Evolutionary conservation across 2,797 vertebrate genomes (phyloP).

Genomic region (Sebastes cheni): DNA sequence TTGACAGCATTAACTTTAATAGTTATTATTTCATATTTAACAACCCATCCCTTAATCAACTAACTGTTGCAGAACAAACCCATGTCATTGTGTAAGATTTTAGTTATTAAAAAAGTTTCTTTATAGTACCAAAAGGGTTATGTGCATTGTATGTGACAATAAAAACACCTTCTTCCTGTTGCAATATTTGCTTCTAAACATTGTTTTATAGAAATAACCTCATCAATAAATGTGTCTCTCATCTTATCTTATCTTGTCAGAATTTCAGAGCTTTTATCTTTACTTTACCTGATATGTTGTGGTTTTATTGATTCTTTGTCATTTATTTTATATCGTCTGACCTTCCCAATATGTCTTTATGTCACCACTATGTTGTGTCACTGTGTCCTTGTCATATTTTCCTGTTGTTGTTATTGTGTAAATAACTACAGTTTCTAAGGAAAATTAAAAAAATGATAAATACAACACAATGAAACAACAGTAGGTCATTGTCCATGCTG

Average conservation of each 20-base stretch:
- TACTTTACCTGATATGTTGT: background rate
- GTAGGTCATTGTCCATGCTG: background rate
- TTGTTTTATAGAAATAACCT: no score
- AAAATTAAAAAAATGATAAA: background rate
- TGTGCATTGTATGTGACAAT: background rate
- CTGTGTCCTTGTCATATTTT: background rate
- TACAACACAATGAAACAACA: background rate
- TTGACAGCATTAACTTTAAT: no score
- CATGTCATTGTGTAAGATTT: background rate
- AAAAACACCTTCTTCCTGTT: background rate
- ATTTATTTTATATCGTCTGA: background rate
- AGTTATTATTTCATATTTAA: background rate
- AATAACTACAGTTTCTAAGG: background rate
- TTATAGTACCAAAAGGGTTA: background rate
- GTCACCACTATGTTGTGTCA: no score
- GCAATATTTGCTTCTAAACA: background rate
- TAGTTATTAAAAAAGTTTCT: background rate
- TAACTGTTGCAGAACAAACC: background rate
- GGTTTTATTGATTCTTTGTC: background rate
- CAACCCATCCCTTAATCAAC: background rate
- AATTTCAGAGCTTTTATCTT: background rate
- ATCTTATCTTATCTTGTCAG: background rate
- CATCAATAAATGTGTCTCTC: background rate
- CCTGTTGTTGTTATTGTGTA: background rate
- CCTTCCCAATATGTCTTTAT: background rate